Conservation (phyloP, 37 sponge, comb jelly and placozoan species). For the Cladorhizidae sp. region DNA sequence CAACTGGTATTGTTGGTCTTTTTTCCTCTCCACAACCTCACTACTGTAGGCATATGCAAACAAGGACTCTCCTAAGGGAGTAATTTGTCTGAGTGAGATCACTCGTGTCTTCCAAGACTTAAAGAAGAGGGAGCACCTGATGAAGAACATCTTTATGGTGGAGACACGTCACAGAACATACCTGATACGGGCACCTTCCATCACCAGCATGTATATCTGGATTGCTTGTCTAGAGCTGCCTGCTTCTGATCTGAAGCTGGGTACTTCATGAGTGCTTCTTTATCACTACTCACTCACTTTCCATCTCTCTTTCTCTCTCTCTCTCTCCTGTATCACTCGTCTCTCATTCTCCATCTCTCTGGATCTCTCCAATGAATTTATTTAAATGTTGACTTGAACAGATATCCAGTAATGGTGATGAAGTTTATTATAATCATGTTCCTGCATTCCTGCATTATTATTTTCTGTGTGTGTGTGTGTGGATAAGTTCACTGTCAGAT, state of each 20-base stretch:
- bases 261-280: neutral
- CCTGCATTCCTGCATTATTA: too few species aligned
- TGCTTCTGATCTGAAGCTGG: conserved; percentile 1
- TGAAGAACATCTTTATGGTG: conserved; percentile 63
- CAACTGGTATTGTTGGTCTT: too few species aligned
- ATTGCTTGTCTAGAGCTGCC: conserved; percentile 55
- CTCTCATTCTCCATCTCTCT: neutral
- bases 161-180: conserved; percentile 61
- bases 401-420: too few species aligned
- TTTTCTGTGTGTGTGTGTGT: too few species aligned
- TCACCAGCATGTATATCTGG: conserved; percentile 73
- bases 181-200: conserved; percentile 62
- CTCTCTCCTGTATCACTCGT: neutral
- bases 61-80: conserved; percentile 66
- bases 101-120: conserved; percentile 45
- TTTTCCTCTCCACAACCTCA: too few species aligned
- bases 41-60: conserved; percentile 38
- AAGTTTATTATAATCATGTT: too few species aligned
- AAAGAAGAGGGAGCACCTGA: conserved; percentile 57
- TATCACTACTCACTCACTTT: neutral
- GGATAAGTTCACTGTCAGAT: too few species aligned
- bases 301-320: neutral
- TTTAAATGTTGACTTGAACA: too few species aligned
- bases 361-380: neutral
- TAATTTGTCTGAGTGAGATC: conserved; percentile 60